These are phyloP conservation scores for Enteromius thamalakanensis DNA, from an alignment of 2,797 vertebrate genomes.

Conservation along the genomic window DNA sequence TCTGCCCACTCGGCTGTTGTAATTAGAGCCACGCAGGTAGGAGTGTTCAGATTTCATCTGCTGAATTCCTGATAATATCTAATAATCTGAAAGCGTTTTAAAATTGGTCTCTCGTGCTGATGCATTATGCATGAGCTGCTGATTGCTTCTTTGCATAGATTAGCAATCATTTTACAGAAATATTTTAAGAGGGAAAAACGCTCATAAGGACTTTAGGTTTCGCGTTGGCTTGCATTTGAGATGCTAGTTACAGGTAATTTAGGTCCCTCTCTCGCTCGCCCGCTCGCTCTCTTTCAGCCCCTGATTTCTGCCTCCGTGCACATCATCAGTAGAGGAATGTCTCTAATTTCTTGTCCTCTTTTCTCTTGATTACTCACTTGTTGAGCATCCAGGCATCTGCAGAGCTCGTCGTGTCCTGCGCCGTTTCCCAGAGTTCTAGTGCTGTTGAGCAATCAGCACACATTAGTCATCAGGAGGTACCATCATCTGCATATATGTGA, in stretches of 20 bases:
- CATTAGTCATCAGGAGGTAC: conserved; percentile 38
- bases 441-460: conserved; percentile 47
- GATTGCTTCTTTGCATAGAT: conserved; percentile 88
- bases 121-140: conserved; percentile 85
- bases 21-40: conserved; percentile 81
- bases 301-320: conserved; percentile 75
- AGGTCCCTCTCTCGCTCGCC: conserved; percentile 61
- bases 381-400: conserved; percentile 75
- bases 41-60: conserved; percentile 82
- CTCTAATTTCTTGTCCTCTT: conserved; percentile 73
- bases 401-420: conserved; percentile 65
- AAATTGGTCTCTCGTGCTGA: conserved; percentile 70
- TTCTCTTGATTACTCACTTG: conserved; percentile 80
- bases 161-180: conserved; percentile 86
- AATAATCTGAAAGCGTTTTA: conserved; percentile 78
- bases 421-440: conserved; percentile 19
- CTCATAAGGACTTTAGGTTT: conserved; percentile 66
- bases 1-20: conserved; percentile 71
- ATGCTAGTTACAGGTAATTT: conserved; percentile 74
- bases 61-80: conserved; percentile 82
- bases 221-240: conserved; percentile 72
- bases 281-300: conserved; percentile 64
- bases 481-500: conserved; percentile 19
- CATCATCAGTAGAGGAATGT: conserved; percentile 73
- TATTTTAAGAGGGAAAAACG: conserved; percentile 60